Conservation (phyloP, 1,140 invertebrate species). For the Marisa cornuarietis region DNA sequence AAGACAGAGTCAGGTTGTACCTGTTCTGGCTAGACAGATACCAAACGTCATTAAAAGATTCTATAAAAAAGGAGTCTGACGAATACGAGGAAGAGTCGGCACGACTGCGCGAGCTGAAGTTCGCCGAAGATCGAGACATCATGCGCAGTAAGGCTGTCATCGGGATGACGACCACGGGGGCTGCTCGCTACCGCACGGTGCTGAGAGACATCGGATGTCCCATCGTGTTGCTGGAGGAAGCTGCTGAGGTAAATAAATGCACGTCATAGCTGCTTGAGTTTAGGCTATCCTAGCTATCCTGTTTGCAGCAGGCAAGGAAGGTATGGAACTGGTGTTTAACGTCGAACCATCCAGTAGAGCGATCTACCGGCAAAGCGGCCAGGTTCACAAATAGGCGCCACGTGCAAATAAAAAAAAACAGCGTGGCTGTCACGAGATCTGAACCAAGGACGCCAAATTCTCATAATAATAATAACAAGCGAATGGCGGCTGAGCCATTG, state of each 20-base stretch:
- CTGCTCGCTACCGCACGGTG: slow-evolving; percentile 39
- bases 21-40: slow-evolving; percentile 49
- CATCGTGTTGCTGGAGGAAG: slow-evolving; percentile 58
- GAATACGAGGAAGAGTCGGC: slow-evolving; percentile 8
- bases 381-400: too few species aligned
- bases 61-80: not conserved
- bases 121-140: slow-evolving; percentile 24
- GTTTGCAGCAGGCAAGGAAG: too few species aligned
- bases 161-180: slow-evolving; percentile 60
- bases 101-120: not conserved
- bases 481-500: too few species aligned
- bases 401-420: too few species aligned
- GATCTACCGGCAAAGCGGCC: too few species aligned
- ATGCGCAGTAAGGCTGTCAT: slow-evolving; percentile 27
- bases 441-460: too few species aligned
- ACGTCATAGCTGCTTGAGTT: too few species aligned
- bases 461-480: too few species aligned
- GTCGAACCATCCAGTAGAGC: too few species aligned
- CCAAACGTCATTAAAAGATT: not conserved
- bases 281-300: too few species aligned
- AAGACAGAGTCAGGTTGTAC: slow-evolving; percentile 61
- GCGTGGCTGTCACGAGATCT: too few species aligned
- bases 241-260: slow-evolving; percentile 46
- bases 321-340: too few species aligned
- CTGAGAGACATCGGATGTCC: slow-evolving; percentile 39